These are phyloP conservation scores for Phylloscopus whistleri DNA, from an alignment of 2,113 vertebrate genomes.

Conservation along the genomic window DNA sequence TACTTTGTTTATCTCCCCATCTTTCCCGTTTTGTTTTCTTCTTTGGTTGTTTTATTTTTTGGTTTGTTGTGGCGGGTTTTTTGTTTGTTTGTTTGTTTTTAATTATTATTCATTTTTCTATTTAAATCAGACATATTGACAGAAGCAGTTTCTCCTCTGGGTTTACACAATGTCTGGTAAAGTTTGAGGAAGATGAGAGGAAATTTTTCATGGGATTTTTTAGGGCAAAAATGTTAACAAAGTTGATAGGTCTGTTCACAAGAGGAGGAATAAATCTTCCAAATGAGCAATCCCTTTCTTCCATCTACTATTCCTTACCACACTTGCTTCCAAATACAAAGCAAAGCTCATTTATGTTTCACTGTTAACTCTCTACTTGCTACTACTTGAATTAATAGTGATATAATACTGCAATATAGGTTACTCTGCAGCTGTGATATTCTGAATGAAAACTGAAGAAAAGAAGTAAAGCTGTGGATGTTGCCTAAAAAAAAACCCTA, in stretches of 20 bases:
- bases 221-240: not conserved
- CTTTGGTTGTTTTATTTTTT: too few species aligned
- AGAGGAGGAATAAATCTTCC: not conserved
- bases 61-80: too few species aligned
- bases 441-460: not conserved
- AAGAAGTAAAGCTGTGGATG: not conserved
- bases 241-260: not conserved
- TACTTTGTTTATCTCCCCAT: not conserved
- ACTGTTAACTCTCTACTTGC: not conserved
- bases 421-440: not conserved
- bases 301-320: not conserved
- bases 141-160: not conserved
- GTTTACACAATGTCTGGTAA: not conserved
- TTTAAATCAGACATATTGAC: not conserved
- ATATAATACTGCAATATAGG: not conserved
- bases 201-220: not conserved
- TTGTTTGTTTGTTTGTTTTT: not conserved
- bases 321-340: not conserved
- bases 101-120: not conserved
- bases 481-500: not conserved
- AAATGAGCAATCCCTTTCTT: not conserved
- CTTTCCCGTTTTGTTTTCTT: not conserved
- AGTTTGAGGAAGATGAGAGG: not conserved
- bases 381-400: not conserved
- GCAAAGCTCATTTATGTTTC: not conserved